phyloP scores from a whole-genome alignment of 2,113 vertebrate species.

The Parotia lawesii region DNA sequence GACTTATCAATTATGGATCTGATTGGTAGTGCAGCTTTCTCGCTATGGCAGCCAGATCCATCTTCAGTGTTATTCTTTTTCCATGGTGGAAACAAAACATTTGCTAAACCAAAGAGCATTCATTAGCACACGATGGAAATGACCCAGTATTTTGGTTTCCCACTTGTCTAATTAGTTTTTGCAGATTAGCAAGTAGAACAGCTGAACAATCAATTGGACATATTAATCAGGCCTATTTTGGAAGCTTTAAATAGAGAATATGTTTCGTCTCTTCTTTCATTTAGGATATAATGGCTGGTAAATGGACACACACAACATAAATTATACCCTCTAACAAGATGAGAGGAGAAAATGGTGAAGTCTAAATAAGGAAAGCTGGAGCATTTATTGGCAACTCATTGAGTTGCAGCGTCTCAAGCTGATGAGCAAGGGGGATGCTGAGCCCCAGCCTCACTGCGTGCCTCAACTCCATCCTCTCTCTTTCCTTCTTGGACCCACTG shows the following conservation, averaged over 20 bases:
- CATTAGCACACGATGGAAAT: constrained; percentile 57
- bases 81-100: constrained; percentile 46
- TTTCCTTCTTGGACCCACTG: background rate
- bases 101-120: constrained; percentile 49
- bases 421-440: background rate
- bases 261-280: constrained; percentile 62
- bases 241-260: constrained; percentile 51
- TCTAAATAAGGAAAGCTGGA: constrained; percentile 10
- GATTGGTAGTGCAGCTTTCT: background rate
- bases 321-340: constrained; percentile 61
- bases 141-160: constrained; percentile 67
- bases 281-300: constrained; percentile 58
- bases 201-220: constrained; percentile 63
- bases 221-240: constrained; percentile 67
- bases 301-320: constrained; percentile 57
- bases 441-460: fast-evolving
- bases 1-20: background rate
- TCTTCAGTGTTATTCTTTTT: background rate
- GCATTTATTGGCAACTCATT: background rate
- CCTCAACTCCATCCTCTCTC: background rate
- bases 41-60: background rate
- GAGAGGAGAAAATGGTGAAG: constrained; percentile 14
- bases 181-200: constrained; percentile 56
- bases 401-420: background rate
- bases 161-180: constrained; percentile 69